A percentile compares a stretch with the other conserved stretches of the same genome.
phyloP scores from a whole-genome alignment of 2,888 invertebrate species.

The Andrena fulva region DNA sequence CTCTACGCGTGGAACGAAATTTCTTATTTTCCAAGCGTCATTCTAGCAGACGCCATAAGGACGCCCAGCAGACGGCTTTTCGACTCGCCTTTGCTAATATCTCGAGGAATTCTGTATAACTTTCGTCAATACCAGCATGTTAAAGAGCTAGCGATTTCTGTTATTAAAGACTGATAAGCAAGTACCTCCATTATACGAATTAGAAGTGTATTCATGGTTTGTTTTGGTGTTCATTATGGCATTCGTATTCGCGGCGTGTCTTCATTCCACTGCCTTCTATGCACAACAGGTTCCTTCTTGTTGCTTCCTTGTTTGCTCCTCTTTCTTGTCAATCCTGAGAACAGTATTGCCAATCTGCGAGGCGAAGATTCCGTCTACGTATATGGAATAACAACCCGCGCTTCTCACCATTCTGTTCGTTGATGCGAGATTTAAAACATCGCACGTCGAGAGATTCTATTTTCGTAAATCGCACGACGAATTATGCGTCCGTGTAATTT shows the following conservation, averaged over 20 bases:
- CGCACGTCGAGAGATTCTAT: not conserved
- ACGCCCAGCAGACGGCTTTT: conserved; percentile 85
- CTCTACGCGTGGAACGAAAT: conserved; percentile 12
- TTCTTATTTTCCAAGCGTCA: conserved; percentile 71
- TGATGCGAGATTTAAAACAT: not conserved
- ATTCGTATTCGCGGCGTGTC: conserved; percentile 76
- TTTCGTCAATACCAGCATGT: conserved; percentile 13
- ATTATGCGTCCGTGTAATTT: not conserved
- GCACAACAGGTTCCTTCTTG: conserved; percentile 77
- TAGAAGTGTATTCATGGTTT: conserved; percentile 73
- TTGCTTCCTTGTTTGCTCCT: conserved; percentile 67
- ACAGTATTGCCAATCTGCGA: conserved; percentile 68
- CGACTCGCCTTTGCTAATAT: conserved; percentile 44
- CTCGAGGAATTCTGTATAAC: conserved; percentile 7
- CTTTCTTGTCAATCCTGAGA: conserved; percentile 68
- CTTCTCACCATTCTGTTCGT: not conserved
- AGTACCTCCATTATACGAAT: conserved; percentile 77
- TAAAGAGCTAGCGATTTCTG: conserved; percentile 13
- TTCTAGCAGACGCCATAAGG: conserved; percentile 85
- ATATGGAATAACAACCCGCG: not conserved
- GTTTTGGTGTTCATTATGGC: conserved; percentile 78
- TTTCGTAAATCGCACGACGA: not conserved
- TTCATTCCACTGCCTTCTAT: conserved; percentile 79
- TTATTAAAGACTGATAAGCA: conserved; percentile 47
- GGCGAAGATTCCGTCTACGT: conserved; percentile 1